These are phyloP conservation scores for Peucedramus taeniatus DNA, from an alignment of 2,113 vertebrate species.

Conservation along the genomic window DNA sequence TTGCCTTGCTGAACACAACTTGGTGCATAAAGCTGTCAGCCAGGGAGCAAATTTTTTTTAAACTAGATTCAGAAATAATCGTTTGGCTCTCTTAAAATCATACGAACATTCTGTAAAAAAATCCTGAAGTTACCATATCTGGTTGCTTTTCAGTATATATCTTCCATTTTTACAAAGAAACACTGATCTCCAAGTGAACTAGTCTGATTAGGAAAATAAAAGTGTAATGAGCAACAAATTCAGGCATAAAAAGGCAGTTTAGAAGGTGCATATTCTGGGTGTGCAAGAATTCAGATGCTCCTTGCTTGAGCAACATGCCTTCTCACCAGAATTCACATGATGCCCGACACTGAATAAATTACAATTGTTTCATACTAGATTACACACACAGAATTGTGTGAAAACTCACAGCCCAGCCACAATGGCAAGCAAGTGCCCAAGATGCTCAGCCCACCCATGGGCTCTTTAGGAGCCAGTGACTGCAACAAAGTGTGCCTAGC, in stretches of 20 bases:
- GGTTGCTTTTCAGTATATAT: not conserved
- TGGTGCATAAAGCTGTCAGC: not conserved
- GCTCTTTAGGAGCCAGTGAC: fast-evolving
- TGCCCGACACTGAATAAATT: not conserved
- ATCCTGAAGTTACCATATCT: not conserved
- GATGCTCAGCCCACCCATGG: not conserved
- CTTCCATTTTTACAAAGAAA: slow-evolving; percentile 16
- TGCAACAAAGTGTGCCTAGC: not conserved
- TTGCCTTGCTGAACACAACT: not conserved
- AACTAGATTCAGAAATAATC: slow-evolving; percentile 20
- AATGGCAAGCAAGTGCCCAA: not conserved
- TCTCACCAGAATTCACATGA: not conserved
- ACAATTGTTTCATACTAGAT: not conserved
- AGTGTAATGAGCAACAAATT: not conserved
- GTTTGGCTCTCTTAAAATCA: slow-evolving; percentile 36
- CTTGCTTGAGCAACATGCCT: not conserved
- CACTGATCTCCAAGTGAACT: not conserved
- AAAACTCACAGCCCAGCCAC: not conserved
- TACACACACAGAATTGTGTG: not conserved
- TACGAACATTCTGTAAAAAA: not conserved
- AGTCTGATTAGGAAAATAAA: not conserved
- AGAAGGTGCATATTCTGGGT: not conserved
- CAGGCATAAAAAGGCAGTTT: not conserved
- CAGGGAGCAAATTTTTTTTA: slow-evolving; percentile 21
- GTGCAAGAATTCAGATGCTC: not conserved